Evolutionary conservation across 2,888 invertebrate genomes (phyloP).

Genomic region (Xanthorhoe spadicearia): DNA sequence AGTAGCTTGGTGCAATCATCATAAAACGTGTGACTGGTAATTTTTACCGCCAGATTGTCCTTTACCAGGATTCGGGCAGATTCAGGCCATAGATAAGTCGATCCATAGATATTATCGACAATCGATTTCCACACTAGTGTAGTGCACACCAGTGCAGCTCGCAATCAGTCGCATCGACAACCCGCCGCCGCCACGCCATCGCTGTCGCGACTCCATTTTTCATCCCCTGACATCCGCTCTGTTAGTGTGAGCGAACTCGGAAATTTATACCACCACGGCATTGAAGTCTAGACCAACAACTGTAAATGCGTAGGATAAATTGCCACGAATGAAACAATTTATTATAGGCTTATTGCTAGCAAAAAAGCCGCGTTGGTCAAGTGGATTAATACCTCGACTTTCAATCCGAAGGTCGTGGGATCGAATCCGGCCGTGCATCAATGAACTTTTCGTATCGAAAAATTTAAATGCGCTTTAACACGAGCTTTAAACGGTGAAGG

Average conservation of each 20-base stretch:
- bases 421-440: too few species aligned
- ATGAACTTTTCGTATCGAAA: too few species aligned
- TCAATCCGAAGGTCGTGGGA: too few species aligned
- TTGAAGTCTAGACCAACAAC: slow-evolving; percentile 45
- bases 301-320: slow-evolving; percentile 37
- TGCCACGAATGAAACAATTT: slow-evolving; percentile 39
- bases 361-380: too few species aligned
- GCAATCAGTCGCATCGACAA: slow-evolving; percentile 69
- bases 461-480: too few species aligned
- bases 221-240: slow-evolving; percentile 66
- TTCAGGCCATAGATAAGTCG: neutral
- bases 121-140: slow-evolving; percentile 14
- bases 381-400: too few species aligned
- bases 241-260: slow-evolving; percentile 57
- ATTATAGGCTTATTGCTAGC: slow-evolving; percentile 36
- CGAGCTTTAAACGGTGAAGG: too few species aligned
- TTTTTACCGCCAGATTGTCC: neutral
- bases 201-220: slow-evolving; percentile 63
- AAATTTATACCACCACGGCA: slow-evolving; percentile 58
- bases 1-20: neutral
- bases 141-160: slow-evolving; percentile 25
- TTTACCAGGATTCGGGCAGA: neutral
- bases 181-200: slow-evolving; percentile 26
- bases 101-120: slow-evolving; percentile 26
- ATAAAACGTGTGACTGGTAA: neutral